Evolutionary conservation across 2,113 vertebrate genomes (phyloP).

Genomic region (Corythornis vintsioides): DNA sequence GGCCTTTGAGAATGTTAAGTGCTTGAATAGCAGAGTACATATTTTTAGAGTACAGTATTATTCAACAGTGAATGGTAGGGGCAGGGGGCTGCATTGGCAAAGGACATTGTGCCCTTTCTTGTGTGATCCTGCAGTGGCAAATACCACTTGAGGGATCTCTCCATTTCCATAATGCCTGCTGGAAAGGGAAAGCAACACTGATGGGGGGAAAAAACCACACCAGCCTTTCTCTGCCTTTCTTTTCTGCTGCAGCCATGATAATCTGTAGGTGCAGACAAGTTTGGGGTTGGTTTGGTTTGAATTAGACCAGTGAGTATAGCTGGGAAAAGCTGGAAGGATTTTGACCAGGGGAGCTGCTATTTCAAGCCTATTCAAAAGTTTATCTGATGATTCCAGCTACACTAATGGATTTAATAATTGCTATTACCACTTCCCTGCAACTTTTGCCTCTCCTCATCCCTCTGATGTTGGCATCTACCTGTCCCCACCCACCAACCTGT

Average conservation of each 20-base stretch:
- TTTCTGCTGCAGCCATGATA: not conserved
- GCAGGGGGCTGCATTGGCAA: conserved; percentile 39
- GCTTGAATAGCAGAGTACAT: conserved; percentile 42
- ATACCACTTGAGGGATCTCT: conserved; percentile 66
- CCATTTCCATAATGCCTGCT: conserved; percentile 65
- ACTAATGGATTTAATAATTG: not conserved
- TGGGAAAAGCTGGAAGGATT: not conserved
- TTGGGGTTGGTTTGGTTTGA: conserved; percentile 1
- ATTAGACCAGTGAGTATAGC: not conserved
- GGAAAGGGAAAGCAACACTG: conserved; percentile 49
- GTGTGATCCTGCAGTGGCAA: conserved; percentile 51
- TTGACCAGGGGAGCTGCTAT: not conserved
- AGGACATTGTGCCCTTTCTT: conserved; percentile 50
- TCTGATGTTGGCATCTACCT: not conserved
- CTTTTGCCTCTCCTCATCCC: conserved; percentile 22
- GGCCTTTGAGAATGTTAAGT: conserved; percentile 61
- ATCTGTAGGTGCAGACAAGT: not conserved
- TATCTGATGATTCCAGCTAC: conserved; percentile 24
- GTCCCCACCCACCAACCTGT: not conserved
- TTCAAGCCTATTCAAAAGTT: conserved; percentile 2
- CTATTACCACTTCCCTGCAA: conserved; percentile 7
- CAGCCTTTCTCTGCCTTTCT: not conserved
- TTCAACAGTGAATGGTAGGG: conserved; percentile 45
- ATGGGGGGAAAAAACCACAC: conserved; percentile 29
- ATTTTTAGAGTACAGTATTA: conserved; percentile 57